A percentile compares a stretch with the other conserved stretches of the same genome.
phyloP scores from a whole-genome alignment of 2,888 invertebrate species.

The Clunio marinus region DNA sequence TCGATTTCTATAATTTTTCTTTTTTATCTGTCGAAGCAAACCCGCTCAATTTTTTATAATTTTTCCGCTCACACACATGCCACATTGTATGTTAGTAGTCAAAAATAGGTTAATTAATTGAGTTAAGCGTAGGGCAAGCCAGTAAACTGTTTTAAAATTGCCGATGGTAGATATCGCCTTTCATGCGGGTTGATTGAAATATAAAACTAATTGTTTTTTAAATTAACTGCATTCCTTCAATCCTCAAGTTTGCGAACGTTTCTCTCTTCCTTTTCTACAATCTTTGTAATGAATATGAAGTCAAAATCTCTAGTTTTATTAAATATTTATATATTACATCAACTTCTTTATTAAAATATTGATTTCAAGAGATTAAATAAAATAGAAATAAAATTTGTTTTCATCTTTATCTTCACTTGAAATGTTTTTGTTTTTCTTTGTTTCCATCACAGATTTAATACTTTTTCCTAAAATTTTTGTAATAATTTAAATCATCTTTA shows the following conservation, averaged over 20 bases:
- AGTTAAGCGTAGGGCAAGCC: not conserved
- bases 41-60: too few species aligned
- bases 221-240: constrained; percentile 1
- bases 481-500: not conserved
- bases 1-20: too few species aligned
- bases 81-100: too few species aligned
- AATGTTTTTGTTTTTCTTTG: constrained; percentile 3
- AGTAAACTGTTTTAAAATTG: too few species aligned
- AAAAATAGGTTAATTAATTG: not conserved
- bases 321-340: not conserved
- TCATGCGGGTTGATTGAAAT: not conserved
- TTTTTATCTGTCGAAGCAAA: too few species aligned
- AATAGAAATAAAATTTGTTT: constrained; percentile 19
- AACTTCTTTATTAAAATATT: constrained; percentile 3
- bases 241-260: too few species aligned
- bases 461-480: constrained; percentile 12
- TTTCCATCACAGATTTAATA: constrained; percentile 31
- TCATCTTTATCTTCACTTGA: constrained; percentile 39
- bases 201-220: constrained; percentile 19
- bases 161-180: not conserved
- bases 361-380: constrained; percentile 1
- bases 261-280: too few species aligned
- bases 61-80: too few species aligned
- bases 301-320: too few species aligned
- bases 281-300: too few species aligned